phyloP scores from a whole-genome alignment of 2,797 vertebrate species.

The Enteromius mattozi region DNA sequence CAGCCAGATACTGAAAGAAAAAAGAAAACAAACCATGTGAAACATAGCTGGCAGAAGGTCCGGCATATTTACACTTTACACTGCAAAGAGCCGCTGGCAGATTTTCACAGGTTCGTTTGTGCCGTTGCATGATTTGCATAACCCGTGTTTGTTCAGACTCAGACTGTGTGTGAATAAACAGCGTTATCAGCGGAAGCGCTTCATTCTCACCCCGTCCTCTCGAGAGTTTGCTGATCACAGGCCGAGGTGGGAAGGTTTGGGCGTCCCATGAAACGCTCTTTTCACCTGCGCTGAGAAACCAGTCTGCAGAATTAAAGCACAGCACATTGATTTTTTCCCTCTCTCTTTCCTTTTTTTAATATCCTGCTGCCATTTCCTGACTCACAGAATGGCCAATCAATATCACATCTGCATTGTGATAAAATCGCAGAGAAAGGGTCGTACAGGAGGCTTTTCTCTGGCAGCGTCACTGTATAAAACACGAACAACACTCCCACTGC shows the following conservation, averaged over 20 bases:
- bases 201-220: neutral
- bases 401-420: constrained; percentile 71
- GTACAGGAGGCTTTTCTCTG: constrained; percentile 51
- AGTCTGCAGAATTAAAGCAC: constrained; percentile 64
- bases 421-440: constrained; percentile 59
- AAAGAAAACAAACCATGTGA: neutral
- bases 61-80: neutral
- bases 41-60: neutral
- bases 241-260: neutral
- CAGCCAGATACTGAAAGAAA: neutral
- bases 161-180: constrained; percentile 23
- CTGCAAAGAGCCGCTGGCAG: neutral
- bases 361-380: constrained; percentile 65
- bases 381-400: constrained; percentile 68
- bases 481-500: constrained; percentile 68
- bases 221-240: neutral
- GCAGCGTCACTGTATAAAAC: constrained; percentile 56
- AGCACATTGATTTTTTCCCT: constrained; percentile 66
- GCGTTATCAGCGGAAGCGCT: neutral
- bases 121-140: neutral
- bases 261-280: neutral
- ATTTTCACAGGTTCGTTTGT: neutral
- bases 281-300: neutral
- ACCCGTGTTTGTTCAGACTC: constrained; percentile 9
- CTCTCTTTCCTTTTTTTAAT: constrained; percentile 58